Evolutionary conservation across 2,797 vertebrate genomes (phyloP).

Genomic region (Diceros bicornis): DNA sequence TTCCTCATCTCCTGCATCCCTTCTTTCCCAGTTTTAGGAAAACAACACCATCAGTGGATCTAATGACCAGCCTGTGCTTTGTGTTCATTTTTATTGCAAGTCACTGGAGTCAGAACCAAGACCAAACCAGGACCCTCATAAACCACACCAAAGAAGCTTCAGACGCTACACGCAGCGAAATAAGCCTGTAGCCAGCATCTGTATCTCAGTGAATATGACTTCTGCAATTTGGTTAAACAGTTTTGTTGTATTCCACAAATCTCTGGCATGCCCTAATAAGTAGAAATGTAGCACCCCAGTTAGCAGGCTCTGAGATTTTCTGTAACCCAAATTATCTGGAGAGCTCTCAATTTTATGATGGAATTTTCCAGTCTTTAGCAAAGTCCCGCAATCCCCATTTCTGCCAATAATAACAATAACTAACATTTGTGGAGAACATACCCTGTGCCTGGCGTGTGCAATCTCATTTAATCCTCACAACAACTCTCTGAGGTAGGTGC

Average conservation of each 20-base stretch:
- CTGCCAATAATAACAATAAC: constrained; percentile 34
- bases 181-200: neutral
- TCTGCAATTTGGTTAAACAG: neutral
- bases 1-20: neutral
- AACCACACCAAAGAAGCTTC: neutral
- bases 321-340: constrained; percentile 52
- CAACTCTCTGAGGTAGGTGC: neutral
- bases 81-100: neutral
- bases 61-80: neutral
- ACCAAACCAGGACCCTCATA: neutral
- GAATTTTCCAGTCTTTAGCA: neutral
- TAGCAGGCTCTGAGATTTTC: neutral
- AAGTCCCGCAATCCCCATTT: neutral
- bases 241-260: neutral
- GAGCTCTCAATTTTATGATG: constrained; percentile 11
- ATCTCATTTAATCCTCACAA: neutral
- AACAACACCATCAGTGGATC: neutral
- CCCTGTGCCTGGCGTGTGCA: neutral
- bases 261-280: constrained; percentile 10
- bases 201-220: neutral
- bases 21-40: neutral
- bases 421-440: neutral
- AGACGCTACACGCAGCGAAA: neutral
- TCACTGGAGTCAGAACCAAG: neutral
- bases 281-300: neutral